These are phyloP conservation scores for Allophyes oxyacanthae DNA, from an alignment of 2,888 invertebrate genomes.

Conservation along the genomic window DNA sequence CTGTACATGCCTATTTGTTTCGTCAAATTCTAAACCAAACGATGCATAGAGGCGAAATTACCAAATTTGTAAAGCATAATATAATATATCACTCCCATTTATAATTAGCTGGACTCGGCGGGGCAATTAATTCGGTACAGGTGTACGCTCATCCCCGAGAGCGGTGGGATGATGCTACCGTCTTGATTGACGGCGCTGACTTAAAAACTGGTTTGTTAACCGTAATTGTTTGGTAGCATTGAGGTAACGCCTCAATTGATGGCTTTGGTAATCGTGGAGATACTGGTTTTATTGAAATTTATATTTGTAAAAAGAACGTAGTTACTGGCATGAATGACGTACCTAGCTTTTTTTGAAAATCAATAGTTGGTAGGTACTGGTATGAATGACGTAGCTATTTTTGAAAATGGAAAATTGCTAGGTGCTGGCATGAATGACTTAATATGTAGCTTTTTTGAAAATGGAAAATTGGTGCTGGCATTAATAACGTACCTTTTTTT, in stretches of 20 bases:
- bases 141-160: slow-evolving; percentile 64
- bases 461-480: too few relatives aligned
- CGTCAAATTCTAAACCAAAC: slow-evolving; percentile 43
- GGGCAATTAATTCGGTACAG: slow-evolving; percentile 71
- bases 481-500: too few relatives aligned
- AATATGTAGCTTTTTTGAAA: too few relatives aligned
- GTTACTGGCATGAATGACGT: too few relatives aligned
- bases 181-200: slow-evolving; percentile 65
- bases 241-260: slow-evolving; percentile 34
- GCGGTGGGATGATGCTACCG: slow-evolving; percentile 44
- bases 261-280: slow-evolving; percentile 14
- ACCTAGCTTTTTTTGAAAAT: too few relatives aligned
- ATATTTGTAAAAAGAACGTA: too few relatives aligned
- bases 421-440: too few relatives aligned
- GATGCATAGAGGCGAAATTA: slow-evolving; percentile 62
- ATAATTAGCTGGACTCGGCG: slow-evolving; percentile 75
- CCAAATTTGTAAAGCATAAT: slow-evolving; percentile 63
- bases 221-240: slow-evolving; percentile 43
- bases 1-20: too few relatives aligned
- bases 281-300: not conserved
- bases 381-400: too few relatives aligned
- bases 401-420: too few relatives aligned
- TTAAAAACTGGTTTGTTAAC: slow-evolving; percentile 58
- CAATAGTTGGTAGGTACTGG: too few relatives aligned
- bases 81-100: slow-evolving; percentile 73